phyloP scores from a whole-genome alignment of 2,113 vertebrate species.

The Naja naja region DNA sequence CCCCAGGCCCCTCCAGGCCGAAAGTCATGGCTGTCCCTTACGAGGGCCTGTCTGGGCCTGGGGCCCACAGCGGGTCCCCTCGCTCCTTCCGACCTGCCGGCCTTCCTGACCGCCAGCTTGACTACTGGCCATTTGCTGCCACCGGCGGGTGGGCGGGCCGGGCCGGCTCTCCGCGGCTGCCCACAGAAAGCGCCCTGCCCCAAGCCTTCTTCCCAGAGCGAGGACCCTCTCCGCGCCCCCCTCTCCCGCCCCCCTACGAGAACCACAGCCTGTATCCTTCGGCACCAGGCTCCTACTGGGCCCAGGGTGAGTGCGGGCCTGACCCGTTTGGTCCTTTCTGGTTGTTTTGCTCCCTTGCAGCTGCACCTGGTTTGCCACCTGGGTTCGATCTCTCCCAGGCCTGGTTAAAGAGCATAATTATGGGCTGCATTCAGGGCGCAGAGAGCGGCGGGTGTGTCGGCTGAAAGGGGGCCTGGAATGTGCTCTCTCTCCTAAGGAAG shows the following conservation, averaged over 20 bases:
- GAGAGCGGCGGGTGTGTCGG: not conserved
- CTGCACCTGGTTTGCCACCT: not conserved
- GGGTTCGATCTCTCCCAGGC: not conserved
- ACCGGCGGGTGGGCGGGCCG: conserved; percentile 7
- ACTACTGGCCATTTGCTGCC: conserved; percentile 30
- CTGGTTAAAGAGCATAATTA: not conserved
- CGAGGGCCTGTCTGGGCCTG: not conserved
- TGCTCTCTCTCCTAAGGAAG: not conserved
- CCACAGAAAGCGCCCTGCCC: not conserved
- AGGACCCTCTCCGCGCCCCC: conserved; percentile 48
- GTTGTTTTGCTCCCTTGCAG: not conserved
- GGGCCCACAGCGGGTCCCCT: conserved; percentile 43
- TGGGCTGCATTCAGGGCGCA: not conserved
- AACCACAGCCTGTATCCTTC: conserved; percentile 19
- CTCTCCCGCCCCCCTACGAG: conserved; percentile 25
- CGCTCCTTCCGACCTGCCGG: conserved; percentile 44
- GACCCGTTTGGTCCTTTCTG: not conserved
- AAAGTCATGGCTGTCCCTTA: conserved; percentile 43
- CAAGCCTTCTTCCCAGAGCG: conserved; percentile 60
- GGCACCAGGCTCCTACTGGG: conserved; percentile 38
- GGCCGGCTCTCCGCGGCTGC: conserved; percentile 44
- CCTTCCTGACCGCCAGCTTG: conserved; percentile 29
- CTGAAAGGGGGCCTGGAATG: not conserved
- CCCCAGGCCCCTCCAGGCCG: conserved; percentile 45
- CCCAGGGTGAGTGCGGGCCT: conserved; percentile 49